Evolutionary conservation across 2,797 vertebrate genomes (phyloP), one percentile per base, ranked within the genome.

Genomic region (Phataginus tetradactyla): DNA sequence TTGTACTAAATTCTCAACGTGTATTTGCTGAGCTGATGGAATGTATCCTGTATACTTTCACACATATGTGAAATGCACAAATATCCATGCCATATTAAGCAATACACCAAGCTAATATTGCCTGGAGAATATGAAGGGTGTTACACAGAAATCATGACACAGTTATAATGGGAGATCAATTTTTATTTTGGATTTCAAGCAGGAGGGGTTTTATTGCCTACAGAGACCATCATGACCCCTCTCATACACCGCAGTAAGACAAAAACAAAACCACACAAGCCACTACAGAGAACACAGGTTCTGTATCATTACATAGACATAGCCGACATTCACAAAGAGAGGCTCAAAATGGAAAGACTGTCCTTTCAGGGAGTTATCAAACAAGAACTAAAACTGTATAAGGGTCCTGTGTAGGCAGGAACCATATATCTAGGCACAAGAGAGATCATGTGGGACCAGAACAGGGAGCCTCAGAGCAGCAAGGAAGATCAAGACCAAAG

Each of bases 101-200:
- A 69, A 32, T 53, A 20, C 4, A 29, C 18, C 7, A 55, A 81
- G 25, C 2, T n/a, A 5, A 42, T 68, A 10, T n/a, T 86, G 37
- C 12, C 12, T 71, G 32, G 45, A 83, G 61, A 75, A 68, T 7
- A 51, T 27, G 5, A 37, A 61, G 57, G 55, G 57, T 45, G 13
- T 42, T 79, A 61, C 32, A 64, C 17, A 80, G 66, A 81, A 86
- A n/a, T 78, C 21, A 42, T 32, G 53, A 17, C 23, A 64, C 0
- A 53, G 21, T 7, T 69, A 15, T 27, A 51, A 86, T 21, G 4
- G 20, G 55, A 91, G 55, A 83, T 7, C 17, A 7, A 17, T 14
- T 88, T 81, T 83, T 29, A 55, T 53, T 91, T 91, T 71, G 29
- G 34, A 64, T 88, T 86, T 69, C 53, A 90, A 92, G 55, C 9